Percentiles rank a stretch among this genome's conserved stretches.
Evolutionary conservation across 2,113 vertebrate species (phyloP).

Genomic region (Cynocephalus volans): DNA sequence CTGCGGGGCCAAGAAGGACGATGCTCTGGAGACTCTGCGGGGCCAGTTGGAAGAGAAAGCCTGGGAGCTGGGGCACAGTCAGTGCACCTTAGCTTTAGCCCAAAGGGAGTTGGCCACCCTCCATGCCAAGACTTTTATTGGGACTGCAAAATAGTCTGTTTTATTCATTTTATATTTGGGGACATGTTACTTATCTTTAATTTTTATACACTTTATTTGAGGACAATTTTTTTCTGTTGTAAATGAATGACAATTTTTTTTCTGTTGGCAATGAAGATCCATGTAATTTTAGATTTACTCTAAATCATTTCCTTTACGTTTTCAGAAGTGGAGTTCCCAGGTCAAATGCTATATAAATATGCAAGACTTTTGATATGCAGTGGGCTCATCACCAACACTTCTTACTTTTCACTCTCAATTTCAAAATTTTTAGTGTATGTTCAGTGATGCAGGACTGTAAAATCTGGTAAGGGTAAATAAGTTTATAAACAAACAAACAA

Average conservation of each 20-base stretch:
- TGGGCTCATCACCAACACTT: neutral
- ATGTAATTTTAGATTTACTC: neutral
- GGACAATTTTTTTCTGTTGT: neutral
- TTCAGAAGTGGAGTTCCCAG: neutral
- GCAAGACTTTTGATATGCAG: neutral
- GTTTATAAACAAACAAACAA: neutral
- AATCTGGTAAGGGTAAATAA: neutral
- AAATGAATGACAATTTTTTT: neutral
- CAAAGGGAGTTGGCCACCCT: constrained; percentile 85
- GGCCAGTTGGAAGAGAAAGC: constrained; percentile 84
- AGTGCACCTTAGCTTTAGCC: constrained; percentile 56
- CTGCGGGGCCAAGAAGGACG: neutral
- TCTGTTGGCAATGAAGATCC: neutral
- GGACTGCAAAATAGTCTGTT: neutral
- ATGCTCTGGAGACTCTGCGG: constrained; percentile 79
- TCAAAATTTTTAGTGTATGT: neutral
- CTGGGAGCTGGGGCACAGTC: constrained; percentile 76
- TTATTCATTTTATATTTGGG: neutral
- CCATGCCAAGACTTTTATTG: neutral
- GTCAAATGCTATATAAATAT: neutral
- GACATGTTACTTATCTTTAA: neutral
- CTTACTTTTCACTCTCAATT: neutral
- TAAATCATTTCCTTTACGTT: neutral
- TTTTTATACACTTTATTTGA: neutral
- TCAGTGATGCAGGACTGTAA: neutral